These are phyloP conservation scores for Pipistrellus kuhlii DNA, from an alignment of 2,797 vertebrate species.

Conservation along the genomic window DNA sequence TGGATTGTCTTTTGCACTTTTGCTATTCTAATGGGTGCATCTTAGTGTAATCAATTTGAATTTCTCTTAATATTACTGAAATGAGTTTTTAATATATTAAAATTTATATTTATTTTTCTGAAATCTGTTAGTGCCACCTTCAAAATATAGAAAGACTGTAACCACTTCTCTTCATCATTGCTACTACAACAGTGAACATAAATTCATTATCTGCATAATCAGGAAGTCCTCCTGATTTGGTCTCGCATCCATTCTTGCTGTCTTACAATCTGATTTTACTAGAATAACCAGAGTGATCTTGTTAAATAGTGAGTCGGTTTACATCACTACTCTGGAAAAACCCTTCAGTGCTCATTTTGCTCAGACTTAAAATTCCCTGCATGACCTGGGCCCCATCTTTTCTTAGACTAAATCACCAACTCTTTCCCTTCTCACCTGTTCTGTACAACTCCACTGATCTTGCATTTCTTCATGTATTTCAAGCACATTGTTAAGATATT, in stretches of 20 bases:
- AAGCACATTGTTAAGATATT: not conserved
- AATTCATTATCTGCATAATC: not conserved
- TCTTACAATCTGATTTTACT: not conserved
- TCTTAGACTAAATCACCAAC: not conserved
- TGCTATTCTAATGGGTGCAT: not conserved
- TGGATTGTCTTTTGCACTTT: not conserved
- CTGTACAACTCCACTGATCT: not conserved
- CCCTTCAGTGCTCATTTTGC: not conserved
- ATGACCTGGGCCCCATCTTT: not conserved
- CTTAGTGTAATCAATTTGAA: not conserved
- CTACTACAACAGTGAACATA: not conserved
- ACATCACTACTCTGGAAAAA: not conserved
- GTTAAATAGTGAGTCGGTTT: not conserved
- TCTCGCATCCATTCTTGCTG: not conserved
- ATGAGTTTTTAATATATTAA: not conserved
- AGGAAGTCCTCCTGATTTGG: not conserved
- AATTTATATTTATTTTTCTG: not conserved
- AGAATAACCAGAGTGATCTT: not conserved
- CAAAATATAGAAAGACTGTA: not conserved
- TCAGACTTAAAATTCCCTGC: not conserved
- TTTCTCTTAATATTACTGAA: constrained; percentile 1
- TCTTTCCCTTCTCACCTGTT: not conserved
- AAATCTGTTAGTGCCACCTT: not conserved
- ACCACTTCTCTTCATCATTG: not conserved
- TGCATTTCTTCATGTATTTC: not conserved